phyloP scores from a whole-genome alignment of 1,140 invertebrate genomes.

The Elymnias hypermnestra region DNA sequence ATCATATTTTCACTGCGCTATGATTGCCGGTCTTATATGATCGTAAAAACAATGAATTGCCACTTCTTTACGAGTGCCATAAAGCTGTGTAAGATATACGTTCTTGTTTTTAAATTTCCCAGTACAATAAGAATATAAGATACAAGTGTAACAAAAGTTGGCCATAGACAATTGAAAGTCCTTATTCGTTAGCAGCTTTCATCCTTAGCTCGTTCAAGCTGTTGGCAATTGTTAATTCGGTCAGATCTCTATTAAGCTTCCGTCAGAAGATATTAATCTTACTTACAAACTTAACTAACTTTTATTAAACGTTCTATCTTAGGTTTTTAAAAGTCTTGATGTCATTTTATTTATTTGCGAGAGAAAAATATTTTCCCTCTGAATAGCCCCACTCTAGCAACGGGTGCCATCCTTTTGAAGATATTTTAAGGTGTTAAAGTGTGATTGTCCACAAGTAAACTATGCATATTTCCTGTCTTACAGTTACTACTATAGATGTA shows the following conservation, averaged over 20 bases:
- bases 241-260: constrained; percentile 2
- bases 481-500: too few relatives aligned
- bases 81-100: constrained; percentile 1
- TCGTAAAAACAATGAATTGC: constrained; percentile 20
- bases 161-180: constrained; percentile 5
- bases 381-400: too few relatives aligned
- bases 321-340: too few relatives aligned
- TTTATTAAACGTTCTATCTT: too few relatives aligned
- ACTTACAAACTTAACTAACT: background rate
- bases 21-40: constrained; percentile 9
- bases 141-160: too few relatives aligned
- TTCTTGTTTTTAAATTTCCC: constrained; percentile 4
- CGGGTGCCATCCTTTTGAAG: too few relatives aligned
- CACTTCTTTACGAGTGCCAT: constrained; percentile 7
- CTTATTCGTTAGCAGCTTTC: background rate
- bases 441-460: too few relatives aligned
- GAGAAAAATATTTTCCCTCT: too few relatives aligned
- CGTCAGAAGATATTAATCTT: background rate
- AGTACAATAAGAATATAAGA: background rate
- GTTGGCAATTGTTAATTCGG: constrained; percentile 1
- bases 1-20: constrained; percentile 13
- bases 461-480: too few relatives aligned
- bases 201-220: background rate
- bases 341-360: too few relatives aligned
- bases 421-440: too few relatives aligned